Conservation (phyloP, 2,797 vertebrate genomes). For the Alcedo atthis region DNA sequence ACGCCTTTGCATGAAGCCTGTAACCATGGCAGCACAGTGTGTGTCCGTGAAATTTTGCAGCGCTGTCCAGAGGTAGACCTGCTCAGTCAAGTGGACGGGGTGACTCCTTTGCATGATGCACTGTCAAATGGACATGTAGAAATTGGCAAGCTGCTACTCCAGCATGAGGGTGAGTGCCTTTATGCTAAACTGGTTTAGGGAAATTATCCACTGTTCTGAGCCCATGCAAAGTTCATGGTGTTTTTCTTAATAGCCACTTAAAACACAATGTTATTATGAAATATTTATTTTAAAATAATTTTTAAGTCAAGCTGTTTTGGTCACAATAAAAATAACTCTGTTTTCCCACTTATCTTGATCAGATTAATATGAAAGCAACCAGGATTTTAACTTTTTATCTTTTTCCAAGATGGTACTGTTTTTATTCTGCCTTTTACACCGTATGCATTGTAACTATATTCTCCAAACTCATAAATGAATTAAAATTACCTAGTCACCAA, state of each 20-base stretch:
- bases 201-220: conserved; percentile 50
- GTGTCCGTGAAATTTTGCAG: conserved; percentile 89
- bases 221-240: conserved; percentile 4
- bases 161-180: conserved; percentile 80
- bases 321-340: conserved; percentile 51
- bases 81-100: conserved; percentile 88
- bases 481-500: conserved; percentile 9
- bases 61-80: conserved; percentile 88
- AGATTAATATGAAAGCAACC: conserved; percentile 37
- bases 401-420: conserved; percentile 20
- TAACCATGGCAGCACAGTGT: conserved; percentile 93
- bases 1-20: conserved; percentile 97
- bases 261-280: conserved; percentile 9
- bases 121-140: conserved; percentile 88
- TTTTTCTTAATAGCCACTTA: conserved; percentile 40
- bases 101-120: conserved; percentile 94
- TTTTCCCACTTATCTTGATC: conserved; percentile 35
- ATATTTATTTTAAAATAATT: conserved; percentile 37
- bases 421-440: conserved; percentile 43
- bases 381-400: neutral
- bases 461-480: conserved; percentile 47
- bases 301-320: conserved; percentile 45
- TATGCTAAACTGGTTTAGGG: conserved; percentile 60
- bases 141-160: conserved; percentile 91
- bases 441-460: conserved; percentile 37